Conservation (phyloP, 2,797 vertebrate genomes). For the Gymnothorax javanicus region DNA sequence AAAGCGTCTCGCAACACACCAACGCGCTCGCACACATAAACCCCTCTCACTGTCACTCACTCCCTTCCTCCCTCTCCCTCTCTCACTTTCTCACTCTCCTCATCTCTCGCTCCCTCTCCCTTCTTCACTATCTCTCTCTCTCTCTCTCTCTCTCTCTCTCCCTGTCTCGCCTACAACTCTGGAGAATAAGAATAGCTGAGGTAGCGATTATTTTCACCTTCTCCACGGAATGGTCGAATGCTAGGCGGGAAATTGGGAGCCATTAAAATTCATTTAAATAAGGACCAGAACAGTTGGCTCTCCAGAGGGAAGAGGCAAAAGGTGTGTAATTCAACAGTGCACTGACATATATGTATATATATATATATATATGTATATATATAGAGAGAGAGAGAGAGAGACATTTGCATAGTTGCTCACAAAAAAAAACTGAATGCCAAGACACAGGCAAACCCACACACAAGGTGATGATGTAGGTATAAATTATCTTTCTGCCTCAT, state of each 20-base stretch:
- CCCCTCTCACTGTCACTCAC: background rate
- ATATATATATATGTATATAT: no score
- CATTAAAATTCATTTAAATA: slow-evolving; percentile 16
- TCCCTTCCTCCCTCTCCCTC: background rate
- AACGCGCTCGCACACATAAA: background rate
- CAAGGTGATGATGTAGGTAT: background rate
- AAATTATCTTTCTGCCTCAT: background rate
- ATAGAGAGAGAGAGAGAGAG: no score
- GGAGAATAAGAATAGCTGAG: slow-evolving; percentile 16
- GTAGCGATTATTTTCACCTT: slow-evolving; percentile 23
- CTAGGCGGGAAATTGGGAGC: slow-evolving; percentile 5
- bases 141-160: background rate
- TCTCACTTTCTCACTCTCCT: background rate
- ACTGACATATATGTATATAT: background rate
- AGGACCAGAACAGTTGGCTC: slow-evolving; percentile 10
- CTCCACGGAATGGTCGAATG: background rate
- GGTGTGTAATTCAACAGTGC: background rate
- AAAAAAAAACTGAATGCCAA: background rate
- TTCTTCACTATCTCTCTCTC: background rate
- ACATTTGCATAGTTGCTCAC: background rate
- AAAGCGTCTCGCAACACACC: background rate
- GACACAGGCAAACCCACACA: background rate
- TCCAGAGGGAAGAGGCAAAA: background rate
- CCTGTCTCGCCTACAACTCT: background rate
- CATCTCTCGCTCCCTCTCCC: background rate